Percentiles rank a stretch among this genome's conserved stretches.
Conservation (phyloP, 64 coral and sea anemone species). For the Dendrophyllia cribrosa region DNA sequence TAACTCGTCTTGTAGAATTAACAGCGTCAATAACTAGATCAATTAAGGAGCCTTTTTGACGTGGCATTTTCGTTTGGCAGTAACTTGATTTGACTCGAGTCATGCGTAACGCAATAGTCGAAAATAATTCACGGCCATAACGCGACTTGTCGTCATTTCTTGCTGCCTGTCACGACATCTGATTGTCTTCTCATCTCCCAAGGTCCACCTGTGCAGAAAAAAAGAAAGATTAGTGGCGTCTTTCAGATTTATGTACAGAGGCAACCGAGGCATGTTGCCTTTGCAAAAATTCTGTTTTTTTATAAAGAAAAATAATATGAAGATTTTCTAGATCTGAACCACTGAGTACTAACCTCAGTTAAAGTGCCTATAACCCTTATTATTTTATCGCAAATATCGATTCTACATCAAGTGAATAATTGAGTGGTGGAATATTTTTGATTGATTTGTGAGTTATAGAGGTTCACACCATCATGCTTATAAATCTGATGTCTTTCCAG, state of each 20-base stretch:
- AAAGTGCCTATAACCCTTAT: too few species aligned
- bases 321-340: too few species aligned
- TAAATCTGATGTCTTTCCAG: too few species aligned
- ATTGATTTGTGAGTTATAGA: too few species aligned
- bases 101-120: conserved; percentile 25
- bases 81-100: not conserved
- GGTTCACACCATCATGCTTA: too few species aligned
- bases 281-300: too few species aligned
- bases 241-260: not conserved
- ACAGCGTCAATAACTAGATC: conserved; percentile 25
- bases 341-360: too few species aligned
- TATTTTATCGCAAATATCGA: too few species aligned
- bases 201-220: conserved; percentile 30
- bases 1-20: not conserved
- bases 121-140: conserved; percentile 10
- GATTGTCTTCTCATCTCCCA: conserved; percentile 71
- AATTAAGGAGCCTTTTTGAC: not conserved
- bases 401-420: too few species aligned
- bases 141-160: not conserved
- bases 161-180: not conserved
- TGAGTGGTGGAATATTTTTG: too few species aligned
- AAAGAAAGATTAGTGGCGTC: not conserved
- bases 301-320: too few species aligned
- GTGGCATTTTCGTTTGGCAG: not conserved
- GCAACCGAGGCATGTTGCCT: too few species aligned